phyloP scores from a whole-genome alignment of 2,113 vertebrate genomes.

The Sturnira hondurensis region DNA sequence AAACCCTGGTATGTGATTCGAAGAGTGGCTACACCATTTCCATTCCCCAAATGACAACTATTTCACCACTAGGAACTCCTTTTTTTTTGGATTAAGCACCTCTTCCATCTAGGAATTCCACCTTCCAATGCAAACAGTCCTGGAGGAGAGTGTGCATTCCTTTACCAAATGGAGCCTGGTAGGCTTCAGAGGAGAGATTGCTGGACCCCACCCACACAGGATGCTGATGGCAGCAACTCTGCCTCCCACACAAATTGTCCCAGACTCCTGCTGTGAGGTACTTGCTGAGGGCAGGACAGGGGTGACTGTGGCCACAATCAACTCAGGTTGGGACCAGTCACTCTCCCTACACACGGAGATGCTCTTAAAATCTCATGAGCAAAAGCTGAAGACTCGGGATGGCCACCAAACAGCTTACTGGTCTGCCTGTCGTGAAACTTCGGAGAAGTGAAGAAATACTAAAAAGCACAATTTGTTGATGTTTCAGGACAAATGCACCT shows the following conservation, averaged over 20 bases:
- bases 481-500: constrained; percentile 30
- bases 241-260: background rate
- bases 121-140: background rate
- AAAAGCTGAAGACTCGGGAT: background rate
- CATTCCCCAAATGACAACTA: background rate
- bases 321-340: background rate
- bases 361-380: background rate
- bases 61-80: background rate
- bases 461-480: background rate
- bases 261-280: background rate
- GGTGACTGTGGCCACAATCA: background rate
- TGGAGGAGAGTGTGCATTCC: background rate
- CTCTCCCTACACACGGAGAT: background rate
- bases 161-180: background rate
- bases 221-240: background rate
- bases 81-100: background rate
- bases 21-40: constrained; percentile 5
- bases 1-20: constrained; percentile 9
- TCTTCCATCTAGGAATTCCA: background rate
- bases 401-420: background rate
- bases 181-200: background rate
- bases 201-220: background rate
- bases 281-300: background rate
- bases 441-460: background rate
- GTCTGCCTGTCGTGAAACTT: background rate